Base-by-base conservation (phyloP, 2,888 invertebrate genomes). In the Apoderus coryli region DNA sequence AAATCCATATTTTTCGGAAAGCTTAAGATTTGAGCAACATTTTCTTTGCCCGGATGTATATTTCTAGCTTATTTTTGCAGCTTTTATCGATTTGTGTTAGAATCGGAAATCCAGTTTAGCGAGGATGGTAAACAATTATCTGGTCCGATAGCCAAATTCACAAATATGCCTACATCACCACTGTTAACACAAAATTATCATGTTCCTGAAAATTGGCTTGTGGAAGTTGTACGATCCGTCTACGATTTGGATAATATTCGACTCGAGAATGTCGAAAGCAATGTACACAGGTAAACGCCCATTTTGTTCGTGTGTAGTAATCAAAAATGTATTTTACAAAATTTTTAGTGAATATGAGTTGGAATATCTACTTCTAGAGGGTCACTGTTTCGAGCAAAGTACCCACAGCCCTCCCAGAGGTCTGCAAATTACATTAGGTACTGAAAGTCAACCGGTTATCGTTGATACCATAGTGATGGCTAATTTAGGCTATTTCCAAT, bases 391-490 rank as follows among this genome's bases (percentile, higher is more conserved):
- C 63, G 96, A 96, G 60, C 72, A 79, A 3, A 67, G 75, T 1
- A 71, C 79, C 23, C 90, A 90, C 30, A 88, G 90, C 43, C 95
- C 95, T 1, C 96, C 98, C 0, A 68, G 96, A 40, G 98, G 98
- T 1, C 65, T 99, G n/a, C 98, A 99, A 61, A 80, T 98, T 35
- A 82, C 85, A 3, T 63, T 99, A 27, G 93, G 93, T 25, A 84
- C 88, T 0, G 72, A 78, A 37, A 67, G 65, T n/a, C 63, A 71
- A 34, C 77, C 82, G 0, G 72, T 77, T 4, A 67, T 76, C 42
- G 81, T 86, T 44, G 98, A 98, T 59, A 98, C 98, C 10, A 96
- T 96, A 44, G 96, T 98, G n/a, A 99, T 99, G 98, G 96, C 96
- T 4, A 98, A 99, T 61, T 67, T 99, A 44, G 98, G 98, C 9